Conservation (phyloP, 1,140 invertebrate genomes). For the Caenorhabditis latens region DNA sequence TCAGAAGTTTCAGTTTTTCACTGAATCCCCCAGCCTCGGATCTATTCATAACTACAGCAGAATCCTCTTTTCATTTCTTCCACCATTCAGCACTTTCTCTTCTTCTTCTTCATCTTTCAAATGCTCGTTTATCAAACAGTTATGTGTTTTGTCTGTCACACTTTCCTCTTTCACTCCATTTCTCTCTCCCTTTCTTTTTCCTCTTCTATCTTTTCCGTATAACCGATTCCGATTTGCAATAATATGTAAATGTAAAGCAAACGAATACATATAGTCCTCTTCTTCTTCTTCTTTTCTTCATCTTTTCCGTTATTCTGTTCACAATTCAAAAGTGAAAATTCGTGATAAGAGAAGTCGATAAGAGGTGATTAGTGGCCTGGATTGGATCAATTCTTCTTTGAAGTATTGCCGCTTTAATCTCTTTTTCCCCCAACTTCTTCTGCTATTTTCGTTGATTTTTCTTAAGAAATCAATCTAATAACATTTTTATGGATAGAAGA, state of each 20-base stretch:
- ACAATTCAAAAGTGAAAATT: constrained; percentile 9
- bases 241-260: constrained; percentile 56
- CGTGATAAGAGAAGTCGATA: constrained; percentile 17
- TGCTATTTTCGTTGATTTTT: constrained; percentile 13
- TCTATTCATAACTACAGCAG: background rate
- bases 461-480: constrained; percentile 6
- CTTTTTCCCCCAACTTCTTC: background rate
- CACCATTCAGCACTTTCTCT: background rate
- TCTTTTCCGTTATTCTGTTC: background rate
- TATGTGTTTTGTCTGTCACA: constrained; percentile 54
- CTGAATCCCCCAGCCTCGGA: too few relatives aligned
- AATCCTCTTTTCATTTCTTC: background rate
- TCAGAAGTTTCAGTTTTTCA: too few relatives aligned
- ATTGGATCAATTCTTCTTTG: constrained; percentile 16
- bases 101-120: background rate
- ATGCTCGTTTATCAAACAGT: constrained; percentile 53
- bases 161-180: background rate
- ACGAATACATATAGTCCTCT: background rate
- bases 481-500: constrained; percentile 25
- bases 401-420: background rate
- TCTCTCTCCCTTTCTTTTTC: background rate
- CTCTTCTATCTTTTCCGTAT: background rate
- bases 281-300: background rate
- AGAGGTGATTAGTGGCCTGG: constrained; percentile 53
- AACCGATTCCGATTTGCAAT: constrained; percentile 26